A percentile compares a stretch with the other conserved stretches of the same genome.
Evolutionary conservation across 2,113 vertebrate species (phyloP).

Genomic region (Sylvietta virens): DNA sequence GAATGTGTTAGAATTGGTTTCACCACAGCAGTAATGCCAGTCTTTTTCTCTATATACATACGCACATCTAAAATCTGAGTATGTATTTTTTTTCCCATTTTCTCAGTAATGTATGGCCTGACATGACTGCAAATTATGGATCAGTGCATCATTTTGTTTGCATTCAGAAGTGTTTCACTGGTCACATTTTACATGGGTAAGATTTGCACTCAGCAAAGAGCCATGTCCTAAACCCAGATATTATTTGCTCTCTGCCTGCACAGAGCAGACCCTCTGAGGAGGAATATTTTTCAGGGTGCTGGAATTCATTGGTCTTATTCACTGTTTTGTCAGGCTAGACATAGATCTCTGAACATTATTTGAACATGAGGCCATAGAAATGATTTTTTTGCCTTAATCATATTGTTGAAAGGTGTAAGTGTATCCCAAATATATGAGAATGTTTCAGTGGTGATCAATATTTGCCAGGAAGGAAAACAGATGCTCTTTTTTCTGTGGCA

Average conservation of each 20-base stretch:
- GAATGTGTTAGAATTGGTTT: neutral
- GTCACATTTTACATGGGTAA: neutral
- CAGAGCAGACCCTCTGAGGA: neutral
- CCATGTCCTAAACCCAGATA: neutral
- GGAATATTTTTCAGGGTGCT: neutral
- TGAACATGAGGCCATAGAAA: neutral
- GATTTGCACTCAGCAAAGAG: neutral
- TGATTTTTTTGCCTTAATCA: neutral
- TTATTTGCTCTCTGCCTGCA: neutral
- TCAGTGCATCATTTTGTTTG: accelerated
- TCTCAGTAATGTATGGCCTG: accelerated
- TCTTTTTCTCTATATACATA: neutral
- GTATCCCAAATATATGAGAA: neutral
- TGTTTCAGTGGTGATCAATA: neutral
- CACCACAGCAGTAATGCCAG: too few relatives aligned
- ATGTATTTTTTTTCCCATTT: accelerated
- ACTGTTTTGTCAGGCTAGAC: neutral
- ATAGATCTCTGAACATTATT: neutral
- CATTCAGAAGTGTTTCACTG: neutral
- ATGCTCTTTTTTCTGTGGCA: neutral
- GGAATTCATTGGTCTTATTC: neutral
- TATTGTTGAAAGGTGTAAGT: neutral
- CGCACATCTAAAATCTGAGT: neutral
- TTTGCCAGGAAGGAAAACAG: neutral
- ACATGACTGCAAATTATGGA: neutral